Base-by-base conservation (phyloP, 1,140 invertebrate genomes). In the Caenorhabditis latens region DNA sequence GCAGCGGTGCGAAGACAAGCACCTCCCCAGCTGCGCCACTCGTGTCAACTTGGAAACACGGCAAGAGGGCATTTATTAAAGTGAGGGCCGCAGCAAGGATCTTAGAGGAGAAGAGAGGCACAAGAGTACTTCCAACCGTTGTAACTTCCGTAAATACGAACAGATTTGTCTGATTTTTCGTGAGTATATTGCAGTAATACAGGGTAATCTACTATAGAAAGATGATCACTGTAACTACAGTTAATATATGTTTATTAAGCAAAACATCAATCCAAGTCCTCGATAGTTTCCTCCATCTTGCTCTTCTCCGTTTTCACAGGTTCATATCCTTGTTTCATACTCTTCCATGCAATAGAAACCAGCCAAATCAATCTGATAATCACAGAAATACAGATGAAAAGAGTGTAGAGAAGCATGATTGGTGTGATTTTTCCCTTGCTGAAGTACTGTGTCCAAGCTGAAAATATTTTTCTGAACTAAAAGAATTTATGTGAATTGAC, bases 251-350 rank as follows among this genome's bases (percentile, higher is more conserved):
- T 65, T 40, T 43, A 71, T 46, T 43, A 71, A 46, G 19, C 5
- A 19, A 46, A 61, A 61, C 6, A n/a, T 16, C 32, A 21, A 11
- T 65, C 24, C 24, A 65, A 40, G 21, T 65, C 61, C 32, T 65
- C 61, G 2, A 14, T 8, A 7, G 24, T 13, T 65, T 65, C 61
- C 19, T 46, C 8, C 3, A 24, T 71, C 4, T 11, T 7, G 40
- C 4, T 46, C 21, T 24, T 19, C 71, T 21, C 42, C 19, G 24
- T 21, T 79, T 48, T 19, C 14, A 79, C 19, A 11, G 43, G 43
- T 79, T 48, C 43, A 79, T 79, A 79, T 8, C 71, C 71, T 21
- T 79, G 71, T 50, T 79, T 79, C 71, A 79, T 50, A 8, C 4
- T 21, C 21, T 79, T 79, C 43, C n/a, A 50, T 13, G 71, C 71